phyloP scores from a whole-genome alignment of 2,888 invertebrate genomes.

The Creontiades dilutus region DNA sequence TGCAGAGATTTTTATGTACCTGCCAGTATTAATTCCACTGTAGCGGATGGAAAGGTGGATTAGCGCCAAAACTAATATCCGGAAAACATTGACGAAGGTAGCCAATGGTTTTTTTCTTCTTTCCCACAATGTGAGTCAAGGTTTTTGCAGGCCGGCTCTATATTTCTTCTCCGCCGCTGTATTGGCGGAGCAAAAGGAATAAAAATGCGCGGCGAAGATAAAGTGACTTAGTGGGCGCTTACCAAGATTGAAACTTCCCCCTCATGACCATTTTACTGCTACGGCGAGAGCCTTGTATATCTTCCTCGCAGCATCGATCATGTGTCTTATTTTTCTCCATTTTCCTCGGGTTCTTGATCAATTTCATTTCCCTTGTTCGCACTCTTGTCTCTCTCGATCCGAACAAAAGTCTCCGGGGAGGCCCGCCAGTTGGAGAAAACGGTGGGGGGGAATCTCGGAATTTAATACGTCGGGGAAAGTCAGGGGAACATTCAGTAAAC shows the following conservation, averaged over 20 bases:
- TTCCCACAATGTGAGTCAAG: not conserved
- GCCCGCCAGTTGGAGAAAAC: no score
- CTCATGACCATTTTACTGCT: slow-evolving; percentile 37
- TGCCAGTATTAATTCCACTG: no score
- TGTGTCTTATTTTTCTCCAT: not conserved
- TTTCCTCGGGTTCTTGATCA: not conserved
- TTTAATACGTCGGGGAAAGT: no score
- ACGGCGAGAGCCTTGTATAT: slow-evolving; percentile 8
- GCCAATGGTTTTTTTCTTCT: no score
- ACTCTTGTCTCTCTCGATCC: not conserved
- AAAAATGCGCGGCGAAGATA: not conserved
- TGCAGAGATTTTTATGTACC: no score
- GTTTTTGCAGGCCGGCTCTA: not conserved
- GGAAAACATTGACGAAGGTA: no score
- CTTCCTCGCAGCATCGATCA: slow-evolving; percentile 10
- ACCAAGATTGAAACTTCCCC: slow-evolving; percentile 15
- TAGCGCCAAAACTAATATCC: no score
- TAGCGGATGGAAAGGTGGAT: no score
- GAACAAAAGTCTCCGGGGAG: no score
- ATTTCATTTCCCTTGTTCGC: not conserved
- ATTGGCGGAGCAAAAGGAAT: not conserved
- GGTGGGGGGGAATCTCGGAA: no score
- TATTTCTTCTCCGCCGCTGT: not conserved
- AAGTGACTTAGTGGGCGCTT: slow-evolving; percentile 31
- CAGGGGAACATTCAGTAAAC: no score